These are phyloP conservation scores for Grammomys dolichurus DNA, from an alignment of 2,113 vertebrate species.

Conservation along the genomic window DNA sequence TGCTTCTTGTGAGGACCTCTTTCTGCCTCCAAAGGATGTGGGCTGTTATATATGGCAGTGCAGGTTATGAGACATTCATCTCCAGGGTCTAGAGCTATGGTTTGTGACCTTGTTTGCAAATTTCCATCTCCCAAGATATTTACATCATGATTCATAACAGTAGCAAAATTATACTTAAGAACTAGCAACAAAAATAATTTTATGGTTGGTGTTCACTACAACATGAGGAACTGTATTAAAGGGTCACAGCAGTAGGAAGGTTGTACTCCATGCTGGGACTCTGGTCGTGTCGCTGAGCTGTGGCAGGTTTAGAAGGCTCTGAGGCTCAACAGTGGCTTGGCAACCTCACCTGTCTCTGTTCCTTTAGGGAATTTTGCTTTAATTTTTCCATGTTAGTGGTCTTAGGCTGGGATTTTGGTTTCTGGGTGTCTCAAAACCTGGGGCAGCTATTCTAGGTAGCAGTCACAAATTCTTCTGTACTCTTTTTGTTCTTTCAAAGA, in stretches of 20 bases:
- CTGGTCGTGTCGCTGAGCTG: neutral
- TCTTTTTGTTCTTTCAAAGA: neutral
- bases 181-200: neutral
- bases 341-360: neutral
- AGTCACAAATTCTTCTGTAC: neutral
- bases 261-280: neutral
- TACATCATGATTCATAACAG: neutral
- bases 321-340: neutral
- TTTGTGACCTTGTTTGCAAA: neutral
- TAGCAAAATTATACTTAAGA: neutral
- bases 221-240: neutral
- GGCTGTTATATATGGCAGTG: fast-evolving
- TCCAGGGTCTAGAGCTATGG: neutral
- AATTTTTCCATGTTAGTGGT: neutral
- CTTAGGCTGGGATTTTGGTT: neutral
- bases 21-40: neutral
- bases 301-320: neutral
- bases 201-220: neutral
- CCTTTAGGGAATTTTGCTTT: neutral
- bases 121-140: neutral
- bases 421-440: neutral
- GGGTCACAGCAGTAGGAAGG: no score
- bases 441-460: neutral
- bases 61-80: neutral
- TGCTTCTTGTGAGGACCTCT: neutral